Evolutionary conservation across 1,140 invertebrate genomes (phyloP), one percentile per base, ranked within the genome.

Genomic region (Hydropsyche tenuis): DNA sequence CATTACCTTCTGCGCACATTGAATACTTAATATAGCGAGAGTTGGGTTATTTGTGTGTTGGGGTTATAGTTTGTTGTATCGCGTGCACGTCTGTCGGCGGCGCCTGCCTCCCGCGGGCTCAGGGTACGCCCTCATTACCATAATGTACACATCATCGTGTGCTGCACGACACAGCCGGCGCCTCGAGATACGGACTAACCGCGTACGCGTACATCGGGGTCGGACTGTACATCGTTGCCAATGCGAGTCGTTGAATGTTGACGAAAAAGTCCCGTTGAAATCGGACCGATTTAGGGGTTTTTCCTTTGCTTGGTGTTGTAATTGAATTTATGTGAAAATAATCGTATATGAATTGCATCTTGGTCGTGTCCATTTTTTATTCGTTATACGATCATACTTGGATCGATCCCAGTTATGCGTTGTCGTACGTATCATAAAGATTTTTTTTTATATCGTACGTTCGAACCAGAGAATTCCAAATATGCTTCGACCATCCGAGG

Each of bases 51-150:
- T 7, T 53, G 16, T 53, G 16, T n/a, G 16, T 53, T 16, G 9
- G 16, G 16, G 6, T 53, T 16, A 18, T 18, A 20, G 48, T 18
- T 53, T n/a, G 16, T 14, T 20, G 51, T 23, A 73, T 73, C 72
- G 72, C 72, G 72, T 73, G 64, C 46, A 14, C 45, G 22, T 42
- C 51, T 20, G 23, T 12, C 27, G 20, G 18, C 45, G 72, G 72
- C 64, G 72, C 72, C 72, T 69, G 64, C 64, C 72, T 56, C 72
- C 72, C 72, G 72, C 37, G 72, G 72, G 27, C 63, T 48, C 72
- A 20, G 25, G 20, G 16, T 12, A 65, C 53, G 23, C 16, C 68
- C 53, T 43, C 62, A 73, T 73, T 73, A 73, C n/a, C 72, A 66
- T 66, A 65, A 73, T 73, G 63, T 73, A 51, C 66, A 22, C 66